Conservation (phyloP, 2,113 vertebrate species). For the Microcebus lehilahytsara region DNA sequence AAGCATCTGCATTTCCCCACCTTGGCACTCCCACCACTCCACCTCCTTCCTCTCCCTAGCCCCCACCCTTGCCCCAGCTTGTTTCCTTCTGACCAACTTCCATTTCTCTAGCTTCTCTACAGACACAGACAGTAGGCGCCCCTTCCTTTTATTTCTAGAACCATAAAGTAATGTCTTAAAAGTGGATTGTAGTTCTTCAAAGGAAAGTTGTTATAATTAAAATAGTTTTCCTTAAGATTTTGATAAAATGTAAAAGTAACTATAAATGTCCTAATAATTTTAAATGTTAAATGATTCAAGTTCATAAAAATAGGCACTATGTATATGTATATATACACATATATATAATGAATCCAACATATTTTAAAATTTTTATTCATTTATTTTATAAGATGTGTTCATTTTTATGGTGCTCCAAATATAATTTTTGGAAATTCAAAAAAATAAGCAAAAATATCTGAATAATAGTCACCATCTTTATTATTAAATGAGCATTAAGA, state of each 20-base stretch:
- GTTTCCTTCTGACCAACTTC: neutral
- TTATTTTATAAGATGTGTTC: neutral
- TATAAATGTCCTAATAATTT: neutral
- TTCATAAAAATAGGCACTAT: neutral
- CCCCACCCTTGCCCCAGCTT: no score
- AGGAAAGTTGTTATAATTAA: neutral
- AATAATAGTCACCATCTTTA: neutral
- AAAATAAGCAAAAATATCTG: neutral
- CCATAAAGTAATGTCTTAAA: neutral
- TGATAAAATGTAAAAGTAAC: neutral
- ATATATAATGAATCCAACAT: no score
- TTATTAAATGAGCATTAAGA: neutral
- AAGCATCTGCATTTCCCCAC: neutral
- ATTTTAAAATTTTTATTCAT: neutral
- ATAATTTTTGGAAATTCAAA: neutral
- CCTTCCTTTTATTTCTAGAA: neutral
- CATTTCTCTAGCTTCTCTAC: neutral
- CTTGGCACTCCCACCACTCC: neutral
- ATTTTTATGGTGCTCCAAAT: neutral
- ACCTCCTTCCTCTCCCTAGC: neutral
- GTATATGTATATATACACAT: neutral
- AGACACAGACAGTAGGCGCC: neutral
- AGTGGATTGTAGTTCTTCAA: neutral
- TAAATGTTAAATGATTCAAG: neutral
- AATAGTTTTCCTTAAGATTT: neutral